Conservation (phyloP, 23 tunicate genomes). For the Phallusia fumigata region DNA sequence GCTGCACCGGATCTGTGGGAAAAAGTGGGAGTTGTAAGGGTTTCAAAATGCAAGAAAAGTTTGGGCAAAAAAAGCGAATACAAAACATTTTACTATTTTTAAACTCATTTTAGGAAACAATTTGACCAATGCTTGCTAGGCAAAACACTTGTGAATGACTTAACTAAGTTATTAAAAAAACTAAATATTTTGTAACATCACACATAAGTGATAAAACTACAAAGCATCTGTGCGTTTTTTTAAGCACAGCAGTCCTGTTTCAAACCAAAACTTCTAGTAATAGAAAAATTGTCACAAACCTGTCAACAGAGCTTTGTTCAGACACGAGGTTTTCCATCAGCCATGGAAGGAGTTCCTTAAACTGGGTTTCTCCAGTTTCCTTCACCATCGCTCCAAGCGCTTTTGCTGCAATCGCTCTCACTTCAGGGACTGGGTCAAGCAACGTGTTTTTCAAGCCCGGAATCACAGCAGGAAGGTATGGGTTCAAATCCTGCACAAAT, state of each 20-base stretch:
- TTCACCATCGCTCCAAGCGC: constrained; percentile 96
- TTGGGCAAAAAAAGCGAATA: too few species aligned
- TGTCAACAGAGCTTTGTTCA: constrained; percentile 87
- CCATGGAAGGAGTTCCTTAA: constrained; percentile 88
- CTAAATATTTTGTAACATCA: too few species aligned
- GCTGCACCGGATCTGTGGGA: constrained; percentile 90
- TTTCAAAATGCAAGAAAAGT: too few species aligned
- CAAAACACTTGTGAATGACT: too few species aligned
- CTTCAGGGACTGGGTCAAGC: constrained; percentile 96
- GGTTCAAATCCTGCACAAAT: constrained; percentile 71
- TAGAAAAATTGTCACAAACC: constrained; percentile 45
- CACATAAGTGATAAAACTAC: too few species aligned
- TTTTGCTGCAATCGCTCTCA: constrained; percentile 78
- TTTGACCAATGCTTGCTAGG: too few species aligned
- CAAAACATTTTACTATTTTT: too few species aligned
- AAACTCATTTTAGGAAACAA: too few species aligned
- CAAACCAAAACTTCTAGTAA: too few species aligned
- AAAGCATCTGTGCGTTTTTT: too few species aligned
- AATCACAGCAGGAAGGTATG: constrained; percentile 73
- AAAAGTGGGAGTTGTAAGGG: background rate
- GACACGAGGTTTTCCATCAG: constrained; percentile 82
- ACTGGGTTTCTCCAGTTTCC: constrained; percentile 68
- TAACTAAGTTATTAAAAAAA: too few species aligned
- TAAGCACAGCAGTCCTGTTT: too few species aligned
- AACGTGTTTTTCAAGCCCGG: constrained; percentile 91